A percentile compares a stretch with the other conserved stretches of the same genome.
Evolutionary conservation across 2,113 vertebrate species (phyloP).

Genomic region (Asarcornis scutulata): DNA sequence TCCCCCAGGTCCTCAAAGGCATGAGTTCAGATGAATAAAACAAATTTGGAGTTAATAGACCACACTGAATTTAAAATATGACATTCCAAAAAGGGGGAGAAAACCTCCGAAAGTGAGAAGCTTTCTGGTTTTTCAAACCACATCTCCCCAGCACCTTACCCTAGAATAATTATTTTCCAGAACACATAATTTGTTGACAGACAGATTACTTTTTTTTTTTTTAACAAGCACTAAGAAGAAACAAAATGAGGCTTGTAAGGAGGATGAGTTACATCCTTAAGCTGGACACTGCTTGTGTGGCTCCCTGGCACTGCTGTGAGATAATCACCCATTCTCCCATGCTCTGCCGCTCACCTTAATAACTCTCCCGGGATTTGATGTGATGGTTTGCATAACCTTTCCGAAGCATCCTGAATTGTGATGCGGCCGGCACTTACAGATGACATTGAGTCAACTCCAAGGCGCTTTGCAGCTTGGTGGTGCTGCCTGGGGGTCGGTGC

Average conservation of each 20-base stretch:
- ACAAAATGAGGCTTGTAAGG: slow-evolving; percentile 31
- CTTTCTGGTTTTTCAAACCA: not conserved
- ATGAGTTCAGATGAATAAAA: slow-evolving; percentile 6
- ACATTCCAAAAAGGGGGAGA: not conserved
- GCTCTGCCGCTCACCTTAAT: slow-evolving; percentile 60
- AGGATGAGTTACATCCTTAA: slow-evolving; percentile 27
- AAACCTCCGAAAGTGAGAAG: not conserved
- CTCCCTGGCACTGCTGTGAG: not conserved
- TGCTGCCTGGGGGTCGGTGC: not conserved
- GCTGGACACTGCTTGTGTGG: not conserved
- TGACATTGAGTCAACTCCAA: slow-evolving; percentile 52
- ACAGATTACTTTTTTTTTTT: not conserved
- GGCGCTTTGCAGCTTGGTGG: slow-evolving; percentile 16
- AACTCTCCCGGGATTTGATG: slow-evolving; percentile 55
- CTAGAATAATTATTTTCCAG: not conserved
- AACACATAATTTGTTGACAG: not conserved
- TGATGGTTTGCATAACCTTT: slow-evolving; percentile 61
- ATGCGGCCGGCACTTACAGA: slow-evolving; percentile 37
- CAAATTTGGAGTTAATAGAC: slow-evolving; percentile 34
- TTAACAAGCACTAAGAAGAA: not conserved
- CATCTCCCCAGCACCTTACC: not conserved
- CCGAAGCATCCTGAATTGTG: slow-evolving; percentile 46
- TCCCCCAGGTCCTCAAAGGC: slow-evolving; percentile 11
- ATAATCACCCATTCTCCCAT: slow-evolving; percentile 61
- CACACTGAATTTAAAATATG: not conserved